A percentile compares a stretch with the other conserved stretches of the same genome.
Conservation (phyloP, 1,140 invertebrate genomes). For the Bathynomus jamesi region DNA sequence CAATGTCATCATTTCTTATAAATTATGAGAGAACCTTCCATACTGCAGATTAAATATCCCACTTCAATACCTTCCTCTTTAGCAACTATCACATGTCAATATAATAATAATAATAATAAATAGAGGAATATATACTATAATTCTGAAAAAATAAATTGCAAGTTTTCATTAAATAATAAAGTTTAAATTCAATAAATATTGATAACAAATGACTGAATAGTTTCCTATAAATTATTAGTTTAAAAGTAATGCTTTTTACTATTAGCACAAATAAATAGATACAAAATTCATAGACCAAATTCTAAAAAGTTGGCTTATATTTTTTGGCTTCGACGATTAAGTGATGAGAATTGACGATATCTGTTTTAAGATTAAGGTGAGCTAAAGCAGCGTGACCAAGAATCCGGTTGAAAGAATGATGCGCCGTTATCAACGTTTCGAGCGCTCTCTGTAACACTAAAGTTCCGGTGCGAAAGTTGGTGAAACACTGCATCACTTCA, state of each 20-base stretch:
- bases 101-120: too few relatives aligned
- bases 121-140: too few relatives aligned
- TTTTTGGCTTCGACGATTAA: conserved; percentile 99
- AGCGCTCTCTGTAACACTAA: conserved; percentile 86
- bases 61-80: too few relatives aligned
- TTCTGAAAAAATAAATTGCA: too few relatives aligned
- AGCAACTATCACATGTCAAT: too few relatives aligned
- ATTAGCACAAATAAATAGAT: conserved; percentile 55
- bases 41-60: too few relatives aligned
- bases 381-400: conserved; percentile 62
- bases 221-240: conserved; percentile 66
- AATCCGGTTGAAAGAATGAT: conserved; percentile 93
- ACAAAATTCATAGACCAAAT: neutral
- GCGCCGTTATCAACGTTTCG: conserved; percentile 94
- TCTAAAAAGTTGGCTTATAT: conserved; percentile 73
- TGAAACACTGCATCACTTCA: conserved; percentile 90
- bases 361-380: conserved; percentile 63
- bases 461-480: conserved; percentile 90
- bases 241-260: conserved; percentile 99
- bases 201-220: too few relatives aligned
- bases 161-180: too few relatives aligned
- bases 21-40: too few relatives aligned
- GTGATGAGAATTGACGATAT: conserved; percentile 95
- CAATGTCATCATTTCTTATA: too few relatives aligned
- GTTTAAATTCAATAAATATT: too few relatives aligned